phyloP scores from a whole-genome alignment of 1,140 invertebrate genomes.

The Philotrypesis tridentata region DNA sequence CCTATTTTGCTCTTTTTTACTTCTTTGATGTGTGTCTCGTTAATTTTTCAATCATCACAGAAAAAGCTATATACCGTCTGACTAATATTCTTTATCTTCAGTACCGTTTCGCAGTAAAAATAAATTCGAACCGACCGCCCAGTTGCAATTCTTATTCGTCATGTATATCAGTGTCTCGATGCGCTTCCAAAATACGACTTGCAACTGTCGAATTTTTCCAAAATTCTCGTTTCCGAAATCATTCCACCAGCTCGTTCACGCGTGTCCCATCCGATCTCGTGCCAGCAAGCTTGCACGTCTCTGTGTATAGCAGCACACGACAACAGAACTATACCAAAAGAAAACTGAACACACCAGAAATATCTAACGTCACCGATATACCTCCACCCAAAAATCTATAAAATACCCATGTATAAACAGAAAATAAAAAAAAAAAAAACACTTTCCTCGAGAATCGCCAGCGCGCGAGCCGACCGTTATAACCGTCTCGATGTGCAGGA shows the following conservation, averaged over 20 bases:
- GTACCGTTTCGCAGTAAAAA: no score
- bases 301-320: conserved; percentile 30
- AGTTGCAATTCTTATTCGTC: no score
- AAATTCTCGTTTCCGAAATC: no score
- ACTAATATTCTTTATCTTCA: no score
- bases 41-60: neutral
- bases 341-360: no score
- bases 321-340: no score
- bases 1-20: neutral
- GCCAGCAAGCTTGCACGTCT: conserved; percentile 45
- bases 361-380: conserved; percentile 9
- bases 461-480: no score
- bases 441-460: neutral
- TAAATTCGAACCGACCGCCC: no score
- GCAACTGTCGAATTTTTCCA: no score
- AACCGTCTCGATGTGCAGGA: conserved; percentile 70
- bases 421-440: neutral
- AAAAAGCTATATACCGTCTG: neutral
- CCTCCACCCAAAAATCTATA: neutral
- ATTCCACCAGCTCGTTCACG: neutral
- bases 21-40: neutral
- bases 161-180: no score
- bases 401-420: neutral
- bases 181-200: no score
- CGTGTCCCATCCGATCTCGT: neutral